Conservation (phyloP, 2,888 invertebrate genomes). For the Eupithecia abbreviata region DNA sequence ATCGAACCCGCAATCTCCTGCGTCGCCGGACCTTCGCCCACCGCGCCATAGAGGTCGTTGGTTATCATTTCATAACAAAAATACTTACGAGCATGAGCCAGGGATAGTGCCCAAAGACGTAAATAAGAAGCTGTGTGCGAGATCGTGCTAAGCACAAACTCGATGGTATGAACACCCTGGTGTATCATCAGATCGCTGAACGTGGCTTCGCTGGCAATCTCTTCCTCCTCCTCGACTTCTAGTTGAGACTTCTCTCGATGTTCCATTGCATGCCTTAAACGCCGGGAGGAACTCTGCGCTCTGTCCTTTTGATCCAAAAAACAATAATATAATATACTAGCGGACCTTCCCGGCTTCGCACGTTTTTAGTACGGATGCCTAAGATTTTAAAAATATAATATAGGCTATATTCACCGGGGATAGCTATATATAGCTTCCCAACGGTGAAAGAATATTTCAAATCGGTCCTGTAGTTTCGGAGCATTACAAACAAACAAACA, state of each 20-base stretch:
- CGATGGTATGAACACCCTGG: slow-evolving; percentile 94
- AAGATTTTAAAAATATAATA: too few species aligned
- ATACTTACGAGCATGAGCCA: slow-evolving; percentile 92
- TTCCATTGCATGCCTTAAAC: background rate
- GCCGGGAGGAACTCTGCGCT: background rate
- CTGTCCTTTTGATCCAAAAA: background rate
- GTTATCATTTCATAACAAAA: background rate
- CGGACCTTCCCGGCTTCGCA: too few species aligned
- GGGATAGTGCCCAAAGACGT: slow-evolving; percentile 93
- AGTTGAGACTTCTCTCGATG: background rate
- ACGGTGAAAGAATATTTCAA: too few species aligned
- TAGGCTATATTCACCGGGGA: too few species aligned
- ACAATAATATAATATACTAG: too few species aligned
- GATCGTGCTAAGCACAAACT: slow-evolving; percentile 93
- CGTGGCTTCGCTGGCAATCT: background rate
- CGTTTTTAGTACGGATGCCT: too few species aligned
- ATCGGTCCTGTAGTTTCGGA: too few species aligned
- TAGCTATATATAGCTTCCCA: too few species aligned
- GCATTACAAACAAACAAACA: too few species aligned
- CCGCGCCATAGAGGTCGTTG: too few species aligned
- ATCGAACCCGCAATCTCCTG: too few species aligned
- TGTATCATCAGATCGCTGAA: slow-evolving; percentile 88
- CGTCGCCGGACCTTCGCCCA: too few species aligned
- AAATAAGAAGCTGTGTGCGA: slow-evolving; percentile 96
- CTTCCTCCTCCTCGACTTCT: background rate